phyloP scores from a whole-genome alignment of 1,140 invertebrate species.

The Neodiprion fabricii region DNA sequence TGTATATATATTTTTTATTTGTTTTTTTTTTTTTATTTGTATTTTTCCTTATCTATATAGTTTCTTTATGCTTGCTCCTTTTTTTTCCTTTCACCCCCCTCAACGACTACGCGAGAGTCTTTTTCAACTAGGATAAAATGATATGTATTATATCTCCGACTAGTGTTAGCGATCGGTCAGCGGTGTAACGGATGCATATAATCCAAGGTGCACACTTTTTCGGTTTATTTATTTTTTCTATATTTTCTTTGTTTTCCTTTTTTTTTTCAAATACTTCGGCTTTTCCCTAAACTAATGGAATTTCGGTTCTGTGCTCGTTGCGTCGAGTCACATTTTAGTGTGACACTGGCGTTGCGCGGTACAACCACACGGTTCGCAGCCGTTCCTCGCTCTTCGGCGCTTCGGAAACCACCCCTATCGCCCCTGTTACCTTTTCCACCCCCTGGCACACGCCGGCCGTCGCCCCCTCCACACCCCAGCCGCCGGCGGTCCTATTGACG shows the following conservation, averaged over 20 bases:
- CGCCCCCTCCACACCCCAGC: neutral
- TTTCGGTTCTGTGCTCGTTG: conserved; percentile 34
- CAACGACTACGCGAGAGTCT: neutral
- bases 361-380: conserved; percentile 27
- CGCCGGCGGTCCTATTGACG: conserved; percentile 28
- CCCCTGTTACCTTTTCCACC: conserved; percentile 12
- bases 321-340: conserved; percentile 48
- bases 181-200: neutral
- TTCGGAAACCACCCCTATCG: conserved; percentile 34
- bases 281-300: conserved; percentile 42
- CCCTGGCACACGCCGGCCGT: conserved; percentile 11
- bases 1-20: conserved; percentile 1
- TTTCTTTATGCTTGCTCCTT: too few relatives aligned
- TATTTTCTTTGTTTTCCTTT: neutral
- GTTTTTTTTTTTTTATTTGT: neutral
- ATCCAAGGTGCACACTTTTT: conserved; percentile 11
- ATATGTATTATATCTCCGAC: conserved; percentile 21
- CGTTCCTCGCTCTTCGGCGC: conserved; percentile 38
- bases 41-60: too few relatives aligned
- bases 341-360: conserved; percentile 40
- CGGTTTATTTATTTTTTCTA: neutral
- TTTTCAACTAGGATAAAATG: conserved; percentile 19
- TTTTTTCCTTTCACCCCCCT: neutral
- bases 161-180: neutral
- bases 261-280: neutral